phyloP scores from a whole-genome alignment of 2,113 vertebrate genomes.

The Odontesthes bonariensis region DNA sequence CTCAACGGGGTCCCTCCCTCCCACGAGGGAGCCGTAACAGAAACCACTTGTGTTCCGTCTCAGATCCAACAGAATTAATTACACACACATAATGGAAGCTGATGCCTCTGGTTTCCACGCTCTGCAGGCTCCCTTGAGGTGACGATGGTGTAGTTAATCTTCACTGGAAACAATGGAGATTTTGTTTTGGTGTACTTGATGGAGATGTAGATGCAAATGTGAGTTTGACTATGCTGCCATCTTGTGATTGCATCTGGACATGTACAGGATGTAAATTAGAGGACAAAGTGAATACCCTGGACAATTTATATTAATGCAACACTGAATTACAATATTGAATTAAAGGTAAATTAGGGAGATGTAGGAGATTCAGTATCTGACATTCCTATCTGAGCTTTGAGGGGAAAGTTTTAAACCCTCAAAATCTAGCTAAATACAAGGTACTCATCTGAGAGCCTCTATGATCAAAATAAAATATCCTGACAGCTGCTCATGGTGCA shows the following conservation, averaged over 20 bases:
- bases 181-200: conserved; percentile 48
- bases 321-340: conserved; percentile 4
- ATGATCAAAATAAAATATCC: conserved; percentile 31
- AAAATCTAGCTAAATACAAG: background rate
- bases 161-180: conserved; percentile 63
- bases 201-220: conserved; percentile 39
- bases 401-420: background rate
- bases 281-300: background rate
- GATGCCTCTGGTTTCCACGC: conserved; percentile 58
- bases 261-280: conserved; percentile 56
- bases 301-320: background rate
- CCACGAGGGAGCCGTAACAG: conserved; percentile 48
- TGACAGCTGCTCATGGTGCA: conserved; percentile 38
- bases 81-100: conserved; percentile 62
- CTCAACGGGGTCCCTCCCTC: conserved; percentile 36
- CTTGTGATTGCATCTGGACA: conserved; percentile 75
- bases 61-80: conserved; percentile 77
- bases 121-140: conserved; percentile 52
- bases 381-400: background rate
- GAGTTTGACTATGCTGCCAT: conserved; percentile 77
- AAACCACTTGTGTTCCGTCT: conserved; percentile 64
- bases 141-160: conserved; percentile 68
- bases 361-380: background rate
- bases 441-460: conserved; percentile 20
- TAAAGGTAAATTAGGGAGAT: conserved; percentile 5